Conservation (phyloP, 37 sponge, comb jelly and placozoan species). For the Oscarella lobularis region DNA sequence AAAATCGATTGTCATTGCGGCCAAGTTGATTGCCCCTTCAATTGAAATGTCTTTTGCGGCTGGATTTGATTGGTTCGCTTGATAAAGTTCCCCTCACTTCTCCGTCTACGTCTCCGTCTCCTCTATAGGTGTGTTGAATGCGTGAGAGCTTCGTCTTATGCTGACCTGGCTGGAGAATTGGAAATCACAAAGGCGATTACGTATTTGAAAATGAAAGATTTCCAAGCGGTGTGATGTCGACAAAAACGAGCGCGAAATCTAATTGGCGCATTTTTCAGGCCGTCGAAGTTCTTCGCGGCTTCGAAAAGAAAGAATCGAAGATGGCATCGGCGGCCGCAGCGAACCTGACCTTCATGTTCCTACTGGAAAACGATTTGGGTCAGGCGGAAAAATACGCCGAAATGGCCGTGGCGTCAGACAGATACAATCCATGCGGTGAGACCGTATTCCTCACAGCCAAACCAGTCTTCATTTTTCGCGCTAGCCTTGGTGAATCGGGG, state of each 20-base stretch:
- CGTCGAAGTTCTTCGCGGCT: constrained; percentile 79
- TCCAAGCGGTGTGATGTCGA: constrained; percentile 56
- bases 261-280: too few species aligned
- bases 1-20: constrained; percentile 70
- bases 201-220: constrained; percentile 74
- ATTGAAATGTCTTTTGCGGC: constrained; percentile 70
- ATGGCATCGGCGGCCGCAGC: constrained; percentile 91
- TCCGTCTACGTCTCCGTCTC: not conserved
- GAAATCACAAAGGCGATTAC: constrained; percentile 91
- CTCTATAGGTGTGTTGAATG: constrained; percentile 67
- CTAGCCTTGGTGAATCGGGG: constrained; percentile 91
- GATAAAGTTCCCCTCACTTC: not conserved
- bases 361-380: constrained; percentile 52
- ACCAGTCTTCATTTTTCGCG: not conserved
- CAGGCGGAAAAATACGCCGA: constrained; percentile 89
- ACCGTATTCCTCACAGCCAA: not conserved
- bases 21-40: constrained; percentile 89
- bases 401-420: constrained; percentile 61
- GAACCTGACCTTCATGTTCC: constrained; percentile 81
- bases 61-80: constrained; percentile 87
- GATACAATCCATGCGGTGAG: constrained; percentile 52
- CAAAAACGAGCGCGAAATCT: too few species aligned
- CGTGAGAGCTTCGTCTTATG: constrained; percentile 61
- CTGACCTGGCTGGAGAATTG: constrained; percentile 79
- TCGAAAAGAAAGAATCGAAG: constrained; percentile 87